Evolutionary conservation across 2,797 vertebrate genomes (phyloP).

Genomic region (Cuculus canorus): DNA sequence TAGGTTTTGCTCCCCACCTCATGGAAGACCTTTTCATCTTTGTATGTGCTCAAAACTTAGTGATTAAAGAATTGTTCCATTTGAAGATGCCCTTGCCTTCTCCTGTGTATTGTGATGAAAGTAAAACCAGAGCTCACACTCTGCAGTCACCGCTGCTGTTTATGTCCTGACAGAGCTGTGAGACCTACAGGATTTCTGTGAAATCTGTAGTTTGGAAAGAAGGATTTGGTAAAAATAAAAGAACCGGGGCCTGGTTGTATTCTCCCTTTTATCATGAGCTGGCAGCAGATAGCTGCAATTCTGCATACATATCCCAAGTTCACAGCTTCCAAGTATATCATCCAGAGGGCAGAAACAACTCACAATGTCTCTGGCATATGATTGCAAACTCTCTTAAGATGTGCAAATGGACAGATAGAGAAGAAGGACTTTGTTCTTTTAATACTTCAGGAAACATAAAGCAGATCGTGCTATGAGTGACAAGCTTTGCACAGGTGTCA

Average conservation of each 20-base stretch:
- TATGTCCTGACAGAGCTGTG: not conserved
- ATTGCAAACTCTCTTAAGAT: conserved; percentile 7
- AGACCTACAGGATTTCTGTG: not conserved
- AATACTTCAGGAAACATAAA: conserved; percentile 35
- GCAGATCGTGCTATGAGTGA: conserved; percentile 34
- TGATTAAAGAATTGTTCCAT: not conserved
- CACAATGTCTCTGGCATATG: not conserved
- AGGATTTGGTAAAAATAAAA: conserved; percentile 8
- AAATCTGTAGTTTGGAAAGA: not conserved
- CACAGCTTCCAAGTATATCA: not conserved
- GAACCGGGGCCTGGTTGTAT: rapidly evolving
- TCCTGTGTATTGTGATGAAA: not conserved
- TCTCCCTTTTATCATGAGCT: not conserved
- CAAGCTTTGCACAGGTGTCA: conserved; percentile 30
- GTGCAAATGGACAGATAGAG: not conserved
- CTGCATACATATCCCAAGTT: not conserved
- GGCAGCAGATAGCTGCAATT: not conserved
- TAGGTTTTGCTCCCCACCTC: not conserved
- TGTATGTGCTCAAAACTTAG: not conserved
- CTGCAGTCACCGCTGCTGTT: not conserved
- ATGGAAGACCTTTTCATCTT: not conserved
- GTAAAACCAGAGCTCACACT: not conserved
- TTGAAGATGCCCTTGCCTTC: not conserved
- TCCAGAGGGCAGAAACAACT: not conserved
- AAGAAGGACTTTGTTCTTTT: conserved; percentile 27